Evolutionary conservation across 1,140 invertebrate genomes (phyloP), one percentile per base, ranked within the genome.

Genomic region (Holotrichia oblita): DNA sequence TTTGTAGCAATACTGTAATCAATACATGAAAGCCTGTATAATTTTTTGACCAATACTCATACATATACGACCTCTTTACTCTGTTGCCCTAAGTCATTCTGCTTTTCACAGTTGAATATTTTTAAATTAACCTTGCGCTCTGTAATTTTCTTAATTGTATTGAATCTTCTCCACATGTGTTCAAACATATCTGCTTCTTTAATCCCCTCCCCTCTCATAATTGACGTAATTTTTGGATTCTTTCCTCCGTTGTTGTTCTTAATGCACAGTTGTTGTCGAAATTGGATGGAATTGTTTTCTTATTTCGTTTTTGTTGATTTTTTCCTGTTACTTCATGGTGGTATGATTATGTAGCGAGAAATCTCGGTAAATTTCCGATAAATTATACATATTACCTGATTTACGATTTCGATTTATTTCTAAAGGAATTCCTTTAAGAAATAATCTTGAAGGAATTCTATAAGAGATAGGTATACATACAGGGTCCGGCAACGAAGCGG

Each of bases 111-210:
- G 61, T 34, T 10, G 61, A 69, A 69, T 69, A 69, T 69, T 69
- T 76, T 76, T 42, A 48, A 76, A 48, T 48, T 14, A 44, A 42
- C n/a, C 44, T 55, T 55, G 75, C 75, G 75, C 75, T 55, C 75
- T 76, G 75, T 76, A 76, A 76, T 76, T 76, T 76, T 24, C 17
- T 76, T 76, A 76, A 76, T 76, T 76, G 44, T 76, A 34, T 69
- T 69, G 61, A 69, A 69, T 69, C 61, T 69, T 34, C 40, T 42
- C 17, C 41, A 34, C 41, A 44, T 74, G 17, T 74, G 34, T 74
- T 74, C 41, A 44, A 74, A 74, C 41, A 74, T 44, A 20, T 74
- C 17, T 74, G 73, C 40, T 41, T 22, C 17, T 74, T 41, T 74
- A n/a, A 12, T 34, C 40, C 73, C 41, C 34, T 74, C 40, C 73